A percentile compares a stretch with the other conserved stretches of the same genome.
These are phyloP conservation scores for Nothocercus julius DNA, from an alignment of 2,113 vertebrate species.

Conservation along the genomic window DNA sequence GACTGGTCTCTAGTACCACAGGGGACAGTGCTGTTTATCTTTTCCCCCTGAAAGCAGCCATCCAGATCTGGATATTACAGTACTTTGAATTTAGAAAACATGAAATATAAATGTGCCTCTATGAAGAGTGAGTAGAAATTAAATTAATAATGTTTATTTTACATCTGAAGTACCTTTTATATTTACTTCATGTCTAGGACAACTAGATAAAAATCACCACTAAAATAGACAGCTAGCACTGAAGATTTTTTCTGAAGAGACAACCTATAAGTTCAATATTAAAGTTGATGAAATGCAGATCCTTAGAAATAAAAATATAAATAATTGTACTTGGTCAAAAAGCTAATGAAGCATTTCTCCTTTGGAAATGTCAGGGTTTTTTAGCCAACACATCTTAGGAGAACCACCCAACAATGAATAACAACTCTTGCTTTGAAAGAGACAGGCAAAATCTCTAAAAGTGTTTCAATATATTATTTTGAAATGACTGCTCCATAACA, in stretches of 20 bases:
- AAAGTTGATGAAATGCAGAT: not conserved
- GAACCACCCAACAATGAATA: not conserved
- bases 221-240: not conserved
- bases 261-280: not conserved
- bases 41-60: conserved; percentile 36
- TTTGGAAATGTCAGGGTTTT: not conserved
- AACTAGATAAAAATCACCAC: conserved; percentile 3
- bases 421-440: not conserved
- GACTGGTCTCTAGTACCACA: conserved; percentile 53
- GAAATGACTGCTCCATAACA: not conserved
- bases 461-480: not conserved
- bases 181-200: conserved; percentile 16
- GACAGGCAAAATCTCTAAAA: not conserved
- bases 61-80: conserved; percentile 60
- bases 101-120: conserved; percentile 68
- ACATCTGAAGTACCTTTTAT: conserved; percentile 33
- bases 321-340: not conserved
- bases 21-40: conserved; percentile 69
- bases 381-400: not conserved
- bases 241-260: not conserved
- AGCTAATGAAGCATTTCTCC: not conserved
- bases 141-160: conserved; percentile 58
- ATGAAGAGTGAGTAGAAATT: conserved; percentile 47
- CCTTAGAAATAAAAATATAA: conserved; percentile 11
- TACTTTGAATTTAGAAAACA: conserved; percentile 62